Evolutionary conservation across 2,113 vertebrate species (phyloP).

Genomic region (Pterocles gutturalis): DNA sequence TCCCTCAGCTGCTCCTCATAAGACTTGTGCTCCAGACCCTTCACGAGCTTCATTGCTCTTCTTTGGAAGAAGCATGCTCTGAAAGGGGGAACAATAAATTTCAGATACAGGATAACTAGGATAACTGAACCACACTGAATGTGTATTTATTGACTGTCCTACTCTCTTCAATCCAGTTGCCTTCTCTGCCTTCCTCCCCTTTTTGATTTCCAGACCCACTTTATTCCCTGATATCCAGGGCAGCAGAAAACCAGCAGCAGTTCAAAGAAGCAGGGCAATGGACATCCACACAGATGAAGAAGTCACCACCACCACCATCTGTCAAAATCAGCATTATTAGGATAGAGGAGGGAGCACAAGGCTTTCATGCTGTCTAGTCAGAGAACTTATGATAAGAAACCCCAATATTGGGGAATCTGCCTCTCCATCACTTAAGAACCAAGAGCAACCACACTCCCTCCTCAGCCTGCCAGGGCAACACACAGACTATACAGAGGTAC

Average conservation of each 20-base stretch:
- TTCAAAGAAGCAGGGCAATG: neutral
- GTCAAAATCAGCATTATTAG: neutral
- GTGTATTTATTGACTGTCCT: neutral
- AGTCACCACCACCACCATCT: neutral
- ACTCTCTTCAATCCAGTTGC: neutral
- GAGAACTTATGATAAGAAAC: neutral
- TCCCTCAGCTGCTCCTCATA: too few species aligned
- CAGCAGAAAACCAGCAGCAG: neutral
- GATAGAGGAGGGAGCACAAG: neutral
- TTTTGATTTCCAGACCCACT: neutral
- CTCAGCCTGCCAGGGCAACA: neutral
- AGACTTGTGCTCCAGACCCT: neutral
- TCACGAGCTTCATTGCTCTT: neutral
- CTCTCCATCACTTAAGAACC: neutral
- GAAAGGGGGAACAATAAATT: neutral
- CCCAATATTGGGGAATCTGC: neutral
- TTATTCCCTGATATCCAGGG: neutral
- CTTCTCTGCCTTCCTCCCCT: neutral
- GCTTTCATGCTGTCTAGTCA: neutral
- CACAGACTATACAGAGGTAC: neutral
- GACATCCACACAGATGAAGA: neutral
- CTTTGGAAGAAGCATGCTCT: neutral
- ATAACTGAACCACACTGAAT: neutral
- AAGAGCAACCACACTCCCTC: neutral
- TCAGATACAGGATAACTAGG: neutral